Conservation (phyloP, 30 jellyfish, hydroid and myxozoan genomes). For the Aurelia sp. region DNA sequence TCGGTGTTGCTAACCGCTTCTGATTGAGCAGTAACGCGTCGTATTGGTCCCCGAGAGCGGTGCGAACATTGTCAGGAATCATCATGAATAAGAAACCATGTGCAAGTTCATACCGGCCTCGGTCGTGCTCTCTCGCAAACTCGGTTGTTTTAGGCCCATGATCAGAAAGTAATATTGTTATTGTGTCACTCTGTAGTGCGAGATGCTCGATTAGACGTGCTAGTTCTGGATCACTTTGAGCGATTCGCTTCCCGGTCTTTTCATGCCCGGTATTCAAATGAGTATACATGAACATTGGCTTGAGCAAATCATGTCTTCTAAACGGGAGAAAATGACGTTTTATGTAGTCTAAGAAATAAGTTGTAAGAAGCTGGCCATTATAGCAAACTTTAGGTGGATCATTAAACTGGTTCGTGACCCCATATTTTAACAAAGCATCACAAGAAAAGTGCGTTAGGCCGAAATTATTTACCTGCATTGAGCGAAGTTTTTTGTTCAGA, state of each 20-base stretch:
- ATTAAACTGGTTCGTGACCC: slow-evolving; percentile 95
- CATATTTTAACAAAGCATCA: slow-evolving; percentile 88
- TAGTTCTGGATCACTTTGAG: slow-evolving; percentile 77
- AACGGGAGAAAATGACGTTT: slow-evolving; percentile 40
- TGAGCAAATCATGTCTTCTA: slow-evolving; percentile 6
- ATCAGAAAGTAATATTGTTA: slow-evolving; percentile 89
- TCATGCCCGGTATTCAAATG: slow-evolving; percentile 98
- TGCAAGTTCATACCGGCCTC: slow-evolving; percentile 94
- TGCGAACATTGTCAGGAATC: slow-evolving; percentile 66
- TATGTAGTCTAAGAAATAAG: slow-evolving; percentile 78
- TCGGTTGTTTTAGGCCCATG: slow-evolving; percentile 98
- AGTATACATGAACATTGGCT: slow-evolving; percentile 82
- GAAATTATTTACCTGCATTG: slow-evolving; percentile 74
- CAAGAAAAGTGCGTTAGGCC: slow-evolving; percentile 96
- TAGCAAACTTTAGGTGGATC: slow-evolving; percentile 97
- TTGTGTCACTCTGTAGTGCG: slow-evolving; percentile 65
- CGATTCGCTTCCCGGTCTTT: slow-evolving; percentile 89
- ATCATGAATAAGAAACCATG: slow-evolving; percentile 92
- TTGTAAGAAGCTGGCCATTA: slow-evolving; percentile 85
- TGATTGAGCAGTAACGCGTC: slow-evolving; percentile 71
- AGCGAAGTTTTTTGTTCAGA: slow-evolving; percentile 67
- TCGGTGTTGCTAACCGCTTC: slow-evolving; percentile 68
- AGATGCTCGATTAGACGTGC: slow-evolving; percentile 55
- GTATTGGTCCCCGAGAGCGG: slow-evolving; percentile 44
- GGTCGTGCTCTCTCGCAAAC: slow-evolving; percentile 76